These are phyloP conservation scores for Xiphorhynchus elegans DNA, from an alignment of 2,113 vertebrate species.

Conservation along the genomic window DNA sequence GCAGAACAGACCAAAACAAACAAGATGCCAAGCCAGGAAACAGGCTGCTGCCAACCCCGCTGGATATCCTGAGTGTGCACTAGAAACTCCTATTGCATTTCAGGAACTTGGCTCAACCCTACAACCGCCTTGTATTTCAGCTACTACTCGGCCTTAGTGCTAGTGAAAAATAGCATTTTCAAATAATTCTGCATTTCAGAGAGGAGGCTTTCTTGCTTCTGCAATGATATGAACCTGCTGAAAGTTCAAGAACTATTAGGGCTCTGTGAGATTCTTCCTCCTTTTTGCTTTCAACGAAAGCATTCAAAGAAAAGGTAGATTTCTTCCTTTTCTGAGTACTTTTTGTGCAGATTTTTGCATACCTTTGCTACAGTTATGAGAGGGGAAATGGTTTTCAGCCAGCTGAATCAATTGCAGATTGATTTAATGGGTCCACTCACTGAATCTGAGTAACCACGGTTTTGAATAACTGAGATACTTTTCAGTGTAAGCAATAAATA, in stretches of 20 bases:
- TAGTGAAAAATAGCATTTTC: neutral
- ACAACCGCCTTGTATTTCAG: neutral
- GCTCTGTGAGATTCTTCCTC: neutral
- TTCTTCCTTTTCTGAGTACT: neutral
- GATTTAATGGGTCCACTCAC: neutral
- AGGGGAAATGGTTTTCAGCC: neutral
- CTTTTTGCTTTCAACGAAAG: neutral
- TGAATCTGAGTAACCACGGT: neutral
- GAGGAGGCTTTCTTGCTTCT: neutral
- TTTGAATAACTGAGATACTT: conserved; percentile 56
- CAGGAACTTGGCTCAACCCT: neutral
- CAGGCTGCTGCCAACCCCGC: neutral
- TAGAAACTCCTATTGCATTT: neutral
- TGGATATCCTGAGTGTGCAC: neutral
- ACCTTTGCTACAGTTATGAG: neutral
- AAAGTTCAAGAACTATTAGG: neutral
- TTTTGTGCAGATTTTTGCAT: neutral
- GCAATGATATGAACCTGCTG: neutral
- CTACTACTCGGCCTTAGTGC: neutral
- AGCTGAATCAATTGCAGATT: conserved; percentile 13
- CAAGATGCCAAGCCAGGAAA: neutral
- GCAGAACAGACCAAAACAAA: neutral
- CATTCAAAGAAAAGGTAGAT: neutral
- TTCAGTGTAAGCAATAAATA: conserved; percentile 55
- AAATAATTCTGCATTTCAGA: neutral